phyloP scores from a whole-genome alignment of 1,140 invertebrate genomes.

The Dufourea novaeangliae region DNA sequence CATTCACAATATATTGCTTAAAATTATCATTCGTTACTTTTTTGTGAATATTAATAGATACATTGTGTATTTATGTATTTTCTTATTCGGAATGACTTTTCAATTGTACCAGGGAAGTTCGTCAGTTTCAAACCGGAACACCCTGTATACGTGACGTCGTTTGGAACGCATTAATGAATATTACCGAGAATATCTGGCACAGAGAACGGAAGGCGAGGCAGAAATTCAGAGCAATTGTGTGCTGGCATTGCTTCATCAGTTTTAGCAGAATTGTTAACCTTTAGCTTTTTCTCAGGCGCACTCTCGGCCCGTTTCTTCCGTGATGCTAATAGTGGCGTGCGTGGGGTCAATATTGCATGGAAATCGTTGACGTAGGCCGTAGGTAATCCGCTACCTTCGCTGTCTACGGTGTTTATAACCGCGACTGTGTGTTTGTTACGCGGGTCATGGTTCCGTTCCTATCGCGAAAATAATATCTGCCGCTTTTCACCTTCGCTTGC shows the following conservation, averaged over 20 bases:
- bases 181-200: too few species aligned
- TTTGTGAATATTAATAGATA: too few species aligned
- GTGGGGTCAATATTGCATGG: constrained; percentile 51
- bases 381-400: constrained; percentile 23
- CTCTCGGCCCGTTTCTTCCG: constrained; percentile 3
- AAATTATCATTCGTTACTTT: too few species aligned
- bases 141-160: too few species aligned
- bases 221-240: not conserved
- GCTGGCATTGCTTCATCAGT: not conserved
- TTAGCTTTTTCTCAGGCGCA: constrained; percentile 21
- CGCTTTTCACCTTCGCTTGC: not conserved
- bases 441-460: constrained; percentile 44
- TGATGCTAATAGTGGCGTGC: constrained; percentile 53
- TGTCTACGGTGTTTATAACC: constrained; percentile 42
- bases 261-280: constrained; percentile 25
- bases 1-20: too few species aligned
- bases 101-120: too few species aligned
- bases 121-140: too few species aligned
- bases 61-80: too few species aligned
- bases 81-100: too few species aligned
- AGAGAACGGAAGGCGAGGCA: not conserved
- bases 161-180: too few species aligned
- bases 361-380: constrained; percentile 51
- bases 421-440: constrained; percentile 15
- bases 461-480: constrained; percentile 4